A percentile compares a stretch with the other conserved stretches of the same genome.
phyloP scores from a whole-genome alignment of 2,888 invertebrate genomes.

The Drosophila falleni region DNA sequence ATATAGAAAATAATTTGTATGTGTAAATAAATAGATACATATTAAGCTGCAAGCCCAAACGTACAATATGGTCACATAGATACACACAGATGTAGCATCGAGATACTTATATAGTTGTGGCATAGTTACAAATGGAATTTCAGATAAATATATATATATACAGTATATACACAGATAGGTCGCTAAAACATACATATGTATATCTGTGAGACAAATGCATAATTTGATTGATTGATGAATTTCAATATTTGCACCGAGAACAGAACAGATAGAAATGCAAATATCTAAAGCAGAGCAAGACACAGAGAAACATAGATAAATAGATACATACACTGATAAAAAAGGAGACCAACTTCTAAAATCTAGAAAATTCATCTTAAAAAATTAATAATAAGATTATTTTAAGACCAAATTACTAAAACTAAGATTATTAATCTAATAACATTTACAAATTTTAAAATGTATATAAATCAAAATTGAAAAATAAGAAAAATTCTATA shows the following conservation, averaged over 20 bases:
- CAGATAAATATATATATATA: neutral
- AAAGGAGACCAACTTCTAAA: too few species aligned
- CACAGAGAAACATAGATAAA: neutral
- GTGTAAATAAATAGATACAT: too few species aligned
- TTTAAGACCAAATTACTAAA: too few species aligned
- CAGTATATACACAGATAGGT: neutral
- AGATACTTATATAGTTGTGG: neutral
- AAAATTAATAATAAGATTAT: too few species aligned
- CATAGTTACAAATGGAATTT: neutral
- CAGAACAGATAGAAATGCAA: slow-evolving; percentile 3
- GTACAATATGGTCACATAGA: neutral
- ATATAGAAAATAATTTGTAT: too few species aligned
- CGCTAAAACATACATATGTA: neutral
- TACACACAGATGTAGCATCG: neutral
- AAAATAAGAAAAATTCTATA: too few species aligned
- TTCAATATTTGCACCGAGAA: neutral
- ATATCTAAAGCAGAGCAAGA: neutral
- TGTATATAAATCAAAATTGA: too few species aligned
- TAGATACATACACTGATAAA: neutral
- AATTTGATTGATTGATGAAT: slow-evolving; percentile 1
- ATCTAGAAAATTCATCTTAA: too few species aligned
- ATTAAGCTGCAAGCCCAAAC: neutral
- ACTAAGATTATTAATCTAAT: too few species aligned
- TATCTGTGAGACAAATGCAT: neutral
- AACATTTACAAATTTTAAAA: too few species aligned